Conservation (phyloP, 2,113 vertebrate genomes). For the Nothocercus nigrocapillus region DNA sequence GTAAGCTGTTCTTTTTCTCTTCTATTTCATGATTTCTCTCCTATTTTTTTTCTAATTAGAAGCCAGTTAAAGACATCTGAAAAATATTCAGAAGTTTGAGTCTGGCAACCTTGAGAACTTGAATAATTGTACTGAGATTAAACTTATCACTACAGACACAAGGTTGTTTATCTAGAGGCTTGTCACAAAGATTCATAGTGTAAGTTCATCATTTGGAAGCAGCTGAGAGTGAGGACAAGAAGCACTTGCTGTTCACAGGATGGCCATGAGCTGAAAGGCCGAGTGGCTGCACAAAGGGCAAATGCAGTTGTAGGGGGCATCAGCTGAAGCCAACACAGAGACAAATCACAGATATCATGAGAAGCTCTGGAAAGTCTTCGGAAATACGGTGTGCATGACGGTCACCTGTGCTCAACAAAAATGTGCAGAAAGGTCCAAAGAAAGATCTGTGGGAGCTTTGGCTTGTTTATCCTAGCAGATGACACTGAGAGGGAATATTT, state of each 20-base stretch:
- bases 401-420: fast-evolving
- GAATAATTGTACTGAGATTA: background rate
- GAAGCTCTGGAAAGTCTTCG: background rate
- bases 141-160: background rate
- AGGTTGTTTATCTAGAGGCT: background rate
- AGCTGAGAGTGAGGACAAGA: background rate
- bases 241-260: background rate
- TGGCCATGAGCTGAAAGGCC: background rate
- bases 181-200: background rate
- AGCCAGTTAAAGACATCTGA: background rate
- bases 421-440: background rate
- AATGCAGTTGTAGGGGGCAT: background rate
- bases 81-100: background rate
- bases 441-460: background rate
- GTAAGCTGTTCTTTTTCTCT: background rate
- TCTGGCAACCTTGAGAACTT: background rate
- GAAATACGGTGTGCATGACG: background rate
- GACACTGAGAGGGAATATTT: background rate
- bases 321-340: background rate
- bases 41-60: background rate
- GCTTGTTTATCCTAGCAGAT: background rate
- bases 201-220: background rate
- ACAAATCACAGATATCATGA: background rate
- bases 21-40: background rate
- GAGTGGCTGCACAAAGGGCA: background rate